Percentiles rank a stretch among this genome's conserved stretches.
These are phyloP conservation scores for Spicauda simplicius DNA, from an alignment of 2,888 invertebrate species.

Conservation along the genomic window DNA sequence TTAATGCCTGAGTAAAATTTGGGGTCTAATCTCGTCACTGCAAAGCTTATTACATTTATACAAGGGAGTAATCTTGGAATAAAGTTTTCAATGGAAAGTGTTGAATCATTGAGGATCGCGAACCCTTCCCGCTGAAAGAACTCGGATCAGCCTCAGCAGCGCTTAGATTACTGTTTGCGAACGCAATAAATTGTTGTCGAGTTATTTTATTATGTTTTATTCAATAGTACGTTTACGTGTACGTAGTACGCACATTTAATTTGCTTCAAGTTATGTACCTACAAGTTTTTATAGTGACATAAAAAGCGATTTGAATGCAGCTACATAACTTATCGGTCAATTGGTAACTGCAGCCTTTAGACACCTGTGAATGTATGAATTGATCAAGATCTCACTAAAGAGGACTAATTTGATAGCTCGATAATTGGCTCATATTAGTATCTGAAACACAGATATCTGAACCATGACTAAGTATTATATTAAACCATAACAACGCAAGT, in stretches of 20 bases:
- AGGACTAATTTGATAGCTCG: too few relatives aligned
- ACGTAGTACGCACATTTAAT: too few relatives aligned
- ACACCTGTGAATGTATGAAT: too few relatives aligned
- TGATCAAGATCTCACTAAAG: too few relatives aligned
- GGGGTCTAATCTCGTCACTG: constrained; percentile 83
- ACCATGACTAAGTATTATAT: too few relatives aligned
- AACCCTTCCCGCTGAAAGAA: constrained; percentile 80
- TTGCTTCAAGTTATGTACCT: background rate
- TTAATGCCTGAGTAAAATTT: constrained; percentile 84
- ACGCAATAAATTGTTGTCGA: constrained; percentile 21
- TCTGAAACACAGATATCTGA: too few relatives aligned
- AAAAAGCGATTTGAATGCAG: too few relatives aligned
- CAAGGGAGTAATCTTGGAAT: constrained; percentile 83
- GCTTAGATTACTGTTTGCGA: constrained; percentile 24
- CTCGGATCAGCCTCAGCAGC: constrained; percentile 42
- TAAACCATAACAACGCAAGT: too few relatives aligned
- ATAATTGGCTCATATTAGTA: too few relatives aligned
- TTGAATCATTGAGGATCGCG: constrained; percentile 79
- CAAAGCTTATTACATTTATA: constrained; percentile 85
- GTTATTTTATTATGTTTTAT: constrained; percentile 6
- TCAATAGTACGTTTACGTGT: too few relatives aligned
- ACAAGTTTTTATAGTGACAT: background rate
- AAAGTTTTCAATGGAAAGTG: constrained; percentile 84
- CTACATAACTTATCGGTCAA: too few relatives aligned
- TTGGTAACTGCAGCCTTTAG: too few relatives aligned